A percentile compares a stretch with the other conserved stretches of the same genome.
phyloP scores from a whole-genome alignment of 2,113 vertebrate species.

The Progne subis region DNA sequence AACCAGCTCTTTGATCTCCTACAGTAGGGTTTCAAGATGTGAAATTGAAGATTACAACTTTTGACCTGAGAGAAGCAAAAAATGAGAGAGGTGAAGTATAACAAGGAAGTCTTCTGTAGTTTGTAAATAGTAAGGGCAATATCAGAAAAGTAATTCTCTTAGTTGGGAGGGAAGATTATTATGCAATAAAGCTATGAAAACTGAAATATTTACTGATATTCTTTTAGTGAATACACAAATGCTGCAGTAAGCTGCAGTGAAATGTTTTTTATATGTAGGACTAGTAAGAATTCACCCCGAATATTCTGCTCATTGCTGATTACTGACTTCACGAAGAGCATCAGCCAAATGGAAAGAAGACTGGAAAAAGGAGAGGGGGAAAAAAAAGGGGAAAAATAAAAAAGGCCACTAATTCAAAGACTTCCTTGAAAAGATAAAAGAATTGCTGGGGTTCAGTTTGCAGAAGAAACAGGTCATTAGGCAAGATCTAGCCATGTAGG shows the following conservation, averaged over 20 bases:
- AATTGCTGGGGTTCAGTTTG: not conserved
- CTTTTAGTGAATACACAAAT: not conserved
- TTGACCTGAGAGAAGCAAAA: not conserved
- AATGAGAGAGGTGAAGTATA: not conserved
- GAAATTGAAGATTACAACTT: not conserved
- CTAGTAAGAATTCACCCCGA: not conserved
- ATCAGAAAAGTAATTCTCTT: not conserved
- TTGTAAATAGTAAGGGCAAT: not conserved
- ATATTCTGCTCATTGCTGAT: not conserved
- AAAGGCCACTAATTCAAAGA: not conserved
- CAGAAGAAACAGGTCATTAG: not conserved
- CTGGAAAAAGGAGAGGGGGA: not conserved
- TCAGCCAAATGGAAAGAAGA: not conserved
- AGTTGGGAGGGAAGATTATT: not conserved
- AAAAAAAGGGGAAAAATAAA: not conserved
- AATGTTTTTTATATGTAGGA: not conserved
- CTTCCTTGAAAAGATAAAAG: not conserved
- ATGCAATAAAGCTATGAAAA: not conserved
- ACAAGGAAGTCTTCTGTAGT: not conserved
- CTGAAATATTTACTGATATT: not conserved
- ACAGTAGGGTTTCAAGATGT: not conserved
- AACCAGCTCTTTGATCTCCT: not conserved
- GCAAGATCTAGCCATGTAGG: not conserved
- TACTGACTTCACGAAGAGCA: not conserved
- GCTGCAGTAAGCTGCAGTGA: not conserved